Evolutionary conservation across 2,888 invertebrate genomes (phyloP), one percentile per base, ranked within the genome.

Genomic region (Drosophila neutralis): DNA sequence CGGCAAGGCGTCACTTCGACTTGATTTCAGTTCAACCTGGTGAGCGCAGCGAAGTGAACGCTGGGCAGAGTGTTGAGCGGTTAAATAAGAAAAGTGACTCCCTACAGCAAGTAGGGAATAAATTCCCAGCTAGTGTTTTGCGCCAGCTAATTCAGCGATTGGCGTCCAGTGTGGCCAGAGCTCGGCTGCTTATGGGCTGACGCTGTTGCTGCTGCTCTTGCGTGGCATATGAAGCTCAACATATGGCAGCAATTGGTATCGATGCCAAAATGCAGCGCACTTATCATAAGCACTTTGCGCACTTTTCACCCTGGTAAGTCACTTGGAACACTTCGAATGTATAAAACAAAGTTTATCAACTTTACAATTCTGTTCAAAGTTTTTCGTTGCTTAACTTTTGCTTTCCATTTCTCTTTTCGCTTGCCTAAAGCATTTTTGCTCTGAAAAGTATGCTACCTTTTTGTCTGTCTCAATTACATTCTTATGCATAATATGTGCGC

Each of bases 1-100:
- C 57, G 42, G 31, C 73, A 69, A 62, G 21, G 49, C 54, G 38
- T 36, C 27, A 24, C 56, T 18, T 48, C 66, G 75, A 65, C 36
- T 31, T 65, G 58, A 73, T 78, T 78, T 91, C 86, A 91, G 91
- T 91, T 90, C 91, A 87, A 89, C 91, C 91, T 91, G 91, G 92
- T 82, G 85, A 91, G 91, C 89, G 83, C 76, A 90, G 91, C 78
- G 81, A 84, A 90, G 86, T 90, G 83, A 84, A 91, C 87, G 91
- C 90, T 79, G 76, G 73, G 59, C 73, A 49, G 54, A 64, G 82
- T 73, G 85, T 91, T 91, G 92, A 92, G 81, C 92, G 91, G 91
- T 90, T 92, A 91, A 91, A 91, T 91, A 91, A 87, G 90, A 84
- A 89, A 90, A 85, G 88, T 87, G 74, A 72, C 58, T 70, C 69